These are phyloP conservation scores for Agapornis roseicollis DNA, from an alignment of 2,113 vertebrate genomes.

Conservation along the genomic window DNA sequence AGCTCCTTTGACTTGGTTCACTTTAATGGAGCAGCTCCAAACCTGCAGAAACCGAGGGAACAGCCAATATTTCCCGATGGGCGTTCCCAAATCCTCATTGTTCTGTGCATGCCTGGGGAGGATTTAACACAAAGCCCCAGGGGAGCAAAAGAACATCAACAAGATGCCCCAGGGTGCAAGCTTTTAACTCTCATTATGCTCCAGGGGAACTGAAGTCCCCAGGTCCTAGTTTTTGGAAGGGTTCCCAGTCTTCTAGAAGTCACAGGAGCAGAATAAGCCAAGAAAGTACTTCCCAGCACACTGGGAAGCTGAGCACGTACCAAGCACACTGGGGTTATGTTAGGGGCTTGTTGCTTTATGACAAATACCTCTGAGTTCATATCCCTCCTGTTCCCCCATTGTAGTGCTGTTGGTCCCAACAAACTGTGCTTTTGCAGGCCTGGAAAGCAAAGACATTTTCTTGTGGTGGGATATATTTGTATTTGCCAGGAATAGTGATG, in stretches of 20 bases:
- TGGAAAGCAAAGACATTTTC: background rate
- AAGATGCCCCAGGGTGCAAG: background rate
- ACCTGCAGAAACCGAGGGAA: background rate
- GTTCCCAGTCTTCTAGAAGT: background rate
- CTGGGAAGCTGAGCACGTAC: background rate
- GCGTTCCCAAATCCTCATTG: background rate
- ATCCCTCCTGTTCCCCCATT: background rate
- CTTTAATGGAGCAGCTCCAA: background rate
- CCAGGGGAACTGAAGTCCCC: background rate
- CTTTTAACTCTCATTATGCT: background rate
- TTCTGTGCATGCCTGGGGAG: background rate
- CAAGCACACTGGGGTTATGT: background rate
- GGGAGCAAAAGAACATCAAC: background rate
- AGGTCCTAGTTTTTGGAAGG: background rate
- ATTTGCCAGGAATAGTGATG: background rate
- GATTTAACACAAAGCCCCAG: background rate
- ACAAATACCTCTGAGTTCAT: background rate
- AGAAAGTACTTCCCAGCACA: background rate
- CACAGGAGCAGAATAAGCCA: background rate
- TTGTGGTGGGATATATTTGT: fast-evolving
- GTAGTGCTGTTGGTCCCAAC: background rate
- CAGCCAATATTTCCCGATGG: background rate
- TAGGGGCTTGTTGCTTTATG: background rate
- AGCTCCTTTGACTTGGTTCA: fast-evolving
- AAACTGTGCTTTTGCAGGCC: background rate